Base-by-base conservation (phyloP, 2,113 vertebrate species). In the Eulacestoma nigropectus region DNA sequence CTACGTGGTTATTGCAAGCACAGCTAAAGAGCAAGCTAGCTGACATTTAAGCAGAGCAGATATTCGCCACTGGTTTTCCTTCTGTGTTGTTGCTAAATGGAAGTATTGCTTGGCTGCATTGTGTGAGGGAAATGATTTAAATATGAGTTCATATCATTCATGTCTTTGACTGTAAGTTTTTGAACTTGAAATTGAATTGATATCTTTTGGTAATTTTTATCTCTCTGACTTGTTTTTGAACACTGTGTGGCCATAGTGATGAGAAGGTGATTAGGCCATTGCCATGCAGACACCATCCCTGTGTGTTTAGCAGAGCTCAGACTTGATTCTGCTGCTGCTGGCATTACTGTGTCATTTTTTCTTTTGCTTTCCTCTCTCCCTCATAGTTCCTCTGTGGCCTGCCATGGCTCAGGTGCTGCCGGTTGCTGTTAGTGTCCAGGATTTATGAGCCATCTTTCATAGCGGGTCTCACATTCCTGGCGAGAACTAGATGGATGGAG, bases 161-260 rank as follows among this genome's bases (percentile, higher is more conserved):
- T 89, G 74, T 94, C 76, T 95, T 73, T 73, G 76, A 46, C 13
- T 1, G 30, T 65, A 85, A 47, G 65, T 76, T 81, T 83, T 78
- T 53, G 41, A 87, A 76, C 41, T 93, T 39, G 69, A 60, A 69
- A 17, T 90, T 74, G 97, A 95, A 92, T 78, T 87, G 84, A 75
- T 73, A 60, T 67, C 33, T 97, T 87, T 74, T 60, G 49, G 77
- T 73, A 83, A 78, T 70, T 56, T 97, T 69, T 96, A 21, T 86
- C 64, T 90, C 82, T 89, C 79, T 95, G 90, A 41, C 84, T 96
- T 90, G 67, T 89, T 81, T 97, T 85, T 92, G 91, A 92, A 39
- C 91, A 11, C 68, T 81, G 30, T 6, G 4, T 46, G 67, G 80
- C 83, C 84, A 53, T 87, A 96, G 85, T 81, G 92, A 92, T 60